A percentile compares a stretch with the other conserved stretches of the same genome.
Conservation (phyloP, 1,140 invertebrate species). For the Ridgeia piscesae region DNA sequence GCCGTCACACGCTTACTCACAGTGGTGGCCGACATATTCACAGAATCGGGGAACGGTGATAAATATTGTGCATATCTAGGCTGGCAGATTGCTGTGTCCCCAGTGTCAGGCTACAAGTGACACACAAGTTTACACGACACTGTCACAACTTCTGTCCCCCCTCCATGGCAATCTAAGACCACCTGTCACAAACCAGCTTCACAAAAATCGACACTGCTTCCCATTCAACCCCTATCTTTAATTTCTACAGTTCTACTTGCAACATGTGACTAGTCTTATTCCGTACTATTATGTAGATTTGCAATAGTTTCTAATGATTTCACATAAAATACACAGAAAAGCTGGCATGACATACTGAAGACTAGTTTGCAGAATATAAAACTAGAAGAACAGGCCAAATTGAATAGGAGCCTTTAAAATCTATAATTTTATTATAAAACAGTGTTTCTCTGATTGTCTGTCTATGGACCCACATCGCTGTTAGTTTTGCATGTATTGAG, state of each 20-base stretch:
- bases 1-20: not conserved
- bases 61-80: conserved; percentile 1
- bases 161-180: not conserved
- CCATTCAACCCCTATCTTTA: not conserved
- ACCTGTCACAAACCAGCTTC: not conserved
- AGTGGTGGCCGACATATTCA: not conserved
- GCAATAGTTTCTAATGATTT: too few relatives aligned
- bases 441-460: too few relatives aligned
- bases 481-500: too few relatives aligned
- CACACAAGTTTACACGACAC: not conserved
- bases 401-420: not conserved
- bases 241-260: not conserved
- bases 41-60: not conserved
- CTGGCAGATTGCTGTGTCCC: not conserved
- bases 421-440: not conserved
- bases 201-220: not conserved
- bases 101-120: not conserved
- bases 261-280: not conserved
- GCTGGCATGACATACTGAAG: not conserved
- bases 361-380: not conserved
- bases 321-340: too few relatives aligned
- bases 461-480: too few relatives aligned
- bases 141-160: not conserved
- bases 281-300: too few relatives aligned
- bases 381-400: too few relatives aligned